phyloP scores from a whole-genome alignment of 2,888 invertebrate species.

The Erannis defoliaria region DNA sequence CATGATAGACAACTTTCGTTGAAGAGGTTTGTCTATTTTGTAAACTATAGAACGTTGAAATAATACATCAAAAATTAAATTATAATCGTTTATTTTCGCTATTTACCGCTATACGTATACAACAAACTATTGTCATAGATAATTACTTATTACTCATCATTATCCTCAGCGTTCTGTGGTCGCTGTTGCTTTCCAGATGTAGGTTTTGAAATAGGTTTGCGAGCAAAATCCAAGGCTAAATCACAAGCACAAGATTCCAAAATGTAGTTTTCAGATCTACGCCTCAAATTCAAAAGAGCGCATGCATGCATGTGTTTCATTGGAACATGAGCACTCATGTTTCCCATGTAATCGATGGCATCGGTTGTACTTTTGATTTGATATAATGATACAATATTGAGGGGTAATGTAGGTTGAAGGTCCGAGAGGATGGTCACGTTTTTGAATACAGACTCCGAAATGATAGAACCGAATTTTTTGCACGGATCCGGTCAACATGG shows the following conservation, averaged over 20 bases:
- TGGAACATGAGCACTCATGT: too few relatives aligned
- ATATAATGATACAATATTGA: background rate
- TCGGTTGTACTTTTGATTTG: background rate
- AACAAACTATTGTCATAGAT: background rate
- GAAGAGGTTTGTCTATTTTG: too few relatives aligned
- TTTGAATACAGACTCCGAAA: background rate
- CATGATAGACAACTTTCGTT: too few relatives aligned
- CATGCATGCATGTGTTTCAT: too few relatives aligned
- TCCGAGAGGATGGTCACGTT: background rate
- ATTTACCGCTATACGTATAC: conserved; percentile 2
- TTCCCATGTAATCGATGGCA: background rate
- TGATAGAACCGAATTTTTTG: background rate
- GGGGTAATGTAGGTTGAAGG: background rate
- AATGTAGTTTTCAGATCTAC: background rate
- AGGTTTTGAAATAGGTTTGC: background rate
- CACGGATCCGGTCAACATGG: background rate
- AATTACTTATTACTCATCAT: background rate
- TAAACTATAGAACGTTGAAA: too few relatives aligned
- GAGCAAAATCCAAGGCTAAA: background rate
- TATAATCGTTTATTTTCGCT: conserved; percentile 18
- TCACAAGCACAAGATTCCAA: background rate
- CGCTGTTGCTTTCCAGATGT: background rate
- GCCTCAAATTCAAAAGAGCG: background rate
- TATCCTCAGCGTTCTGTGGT: background rate
- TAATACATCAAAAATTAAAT: too few relatives aligned